Evolutionary conservation across 2,797 vertebrate species (phyloP), one percentile per base, ranked within the genome.

Genomic region (Gymnocypris eckloni): DNA sequence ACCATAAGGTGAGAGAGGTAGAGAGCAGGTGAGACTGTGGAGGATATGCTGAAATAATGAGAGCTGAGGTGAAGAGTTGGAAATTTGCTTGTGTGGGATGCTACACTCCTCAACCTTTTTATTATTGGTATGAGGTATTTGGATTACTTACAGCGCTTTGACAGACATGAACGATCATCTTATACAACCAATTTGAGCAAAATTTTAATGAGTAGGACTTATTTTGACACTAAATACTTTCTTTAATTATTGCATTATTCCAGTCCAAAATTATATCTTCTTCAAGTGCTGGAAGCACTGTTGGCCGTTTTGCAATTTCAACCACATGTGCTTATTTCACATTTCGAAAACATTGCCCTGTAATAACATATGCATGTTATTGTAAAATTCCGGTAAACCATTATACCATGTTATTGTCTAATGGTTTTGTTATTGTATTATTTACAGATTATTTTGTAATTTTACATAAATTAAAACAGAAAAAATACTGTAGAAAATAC

Each of bases 21-120:
- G 86, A 78, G 86, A 89, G 89, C 86, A 83, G 79, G 88, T 85
- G 80, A 89, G 82, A 70, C 85, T 86, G 85, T 73, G 25, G 82
- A 83, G 79, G 84, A 83, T 70, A 72, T 9, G 73, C 79, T 71
- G 67, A 79, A 84, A 89, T 90, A 90, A 90, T 90, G 86, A 90
- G 88, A 88, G 81, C 86, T 89, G 66, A 79, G 86, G 87, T 85
- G 83, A 80, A 85, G 88, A 87, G 75, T 75, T 75, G 39, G 56
- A 83, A 69, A 83, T 85, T 81, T 85, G 84, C 79, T 83, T 86
- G 86, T 39, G 77, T 90, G 81, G 85, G 81, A 82, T 79, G 83
- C 75, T 87, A 81, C 18, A 73, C 84, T 86, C 20, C 67, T 77
- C 59, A 71, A 89, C 87, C 89, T 85, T 89, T 84, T 86, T 61